A percentile compares a stretch with the other conserved stretches of the same genome.
phyloP scores from a whole-genome alignment of 2,797 vertebrate genomes.

The Callimico goeldii region DNA sequence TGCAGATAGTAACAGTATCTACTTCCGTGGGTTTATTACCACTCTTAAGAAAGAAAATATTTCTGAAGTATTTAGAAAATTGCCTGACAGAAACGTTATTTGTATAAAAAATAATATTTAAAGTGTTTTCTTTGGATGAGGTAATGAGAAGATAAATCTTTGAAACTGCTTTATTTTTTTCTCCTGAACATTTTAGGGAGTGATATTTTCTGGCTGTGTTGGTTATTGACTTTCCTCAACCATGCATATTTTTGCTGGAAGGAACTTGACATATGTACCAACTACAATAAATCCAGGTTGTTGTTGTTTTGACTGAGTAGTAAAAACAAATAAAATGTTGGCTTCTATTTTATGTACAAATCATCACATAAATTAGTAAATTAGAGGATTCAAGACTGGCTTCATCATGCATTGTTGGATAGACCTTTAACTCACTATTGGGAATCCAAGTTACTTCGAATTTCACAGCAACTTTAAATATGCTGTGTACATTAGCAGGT shows the following conservation, averaged over 20 bases:
- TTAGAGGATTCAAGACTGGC: background rate
- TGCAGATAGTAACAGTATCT: background rate
- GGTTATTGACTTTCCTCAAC: background rate
- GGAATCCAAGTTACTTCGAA: background rate
- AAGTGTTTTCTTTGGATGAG: background rate
- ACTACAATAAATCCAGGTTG: background rate
- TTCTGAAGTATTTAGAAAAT: background rate
- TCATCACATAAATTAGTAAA: background rate
- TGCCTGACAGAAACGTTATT: background rate
- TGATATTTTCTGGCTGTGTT: background rate
- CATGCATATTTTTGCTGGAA: constrained; percentile 26
- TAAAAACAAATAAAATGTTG: background rate
- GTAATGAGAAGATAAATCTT: background rate
- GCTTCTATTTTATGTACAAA: background rate
- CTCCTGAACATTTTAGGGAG: background rate
- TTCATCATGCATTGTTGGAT: background rate
- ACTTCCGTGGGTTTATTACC: background rate
- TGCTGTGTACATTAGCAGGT: background rate
- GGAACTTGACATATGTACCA: constrained; percentile 4
- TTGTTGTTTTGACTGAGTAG: background rate
- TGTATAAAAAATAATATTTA: background rate
- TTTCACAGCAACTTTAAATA: background rate
- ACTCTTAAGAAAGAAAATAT: background rate
- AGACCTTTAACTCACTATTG: background rate
- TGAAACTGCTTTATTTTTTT: background rate